Evolutionary conservation across 2,797 vertebrate genomes (phyloP), one percentile per base, ranked within the genome.

Genomic region (Amphiprion clarkii): DNA sequence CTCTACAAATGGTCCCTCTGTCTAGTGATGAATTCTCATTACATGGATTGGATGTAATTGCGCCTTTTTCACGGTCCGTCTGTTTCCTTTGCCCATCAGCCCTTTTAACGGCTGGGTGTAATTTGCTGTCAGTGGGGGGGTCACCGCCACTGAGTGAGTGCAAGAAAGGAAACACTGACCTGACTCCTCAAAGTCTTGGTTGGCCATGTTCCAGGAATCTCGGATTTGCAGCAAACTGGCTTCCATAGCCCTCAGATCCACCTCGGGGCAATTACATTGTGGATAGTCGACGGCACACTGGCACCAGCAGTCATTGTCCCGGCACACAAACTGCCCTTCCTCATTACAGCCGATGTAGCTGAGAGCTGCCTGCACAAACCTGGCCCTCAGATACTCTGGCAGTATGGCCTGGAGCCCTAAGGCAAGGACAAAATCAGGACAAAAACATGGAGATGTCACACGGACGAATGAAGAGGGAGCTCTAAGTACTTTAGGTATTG

Each of bases 341-440:
- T 97, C 98, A 86, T 98, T 98, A 86, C 98, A 99, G 56, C 96
- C 97, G 2, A 99, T 97, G 77, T 99, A 99, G 89, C 96, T 98
- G 85, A 99, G 93, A 33, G 98, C 98, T 14, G 98, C 97, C 92
- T 99, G 96, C 14, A 99, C 97, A 82, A 99, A 99, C 46, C 95
- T 95, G 29, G 95, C 95, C 66, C 96, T 96, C 75, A 99, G 94
- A 83, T 99, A 97, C 79, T 95, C 95, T 1, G 98, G 98, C 59
- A 99, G 95, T 71, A 99, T 95, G 27, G 96, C 95, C 86, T 99
- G 98, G 62, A 99, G 96, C 76, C 98, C 98, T 99, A 78, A 33
- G 77, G 74, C 67, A 81, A 85, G 19, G 52, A 69, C 67, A 85
- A 36, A 70, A 76, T 52, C 63, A 71, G 58, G 64, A 69, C 46